Evolutionary conservation across 2,888 invertebrate genomes (phyloP), one percentile per base, ranked within the genome.

Genomic region (Trissolcus brochymenae): DNA sequence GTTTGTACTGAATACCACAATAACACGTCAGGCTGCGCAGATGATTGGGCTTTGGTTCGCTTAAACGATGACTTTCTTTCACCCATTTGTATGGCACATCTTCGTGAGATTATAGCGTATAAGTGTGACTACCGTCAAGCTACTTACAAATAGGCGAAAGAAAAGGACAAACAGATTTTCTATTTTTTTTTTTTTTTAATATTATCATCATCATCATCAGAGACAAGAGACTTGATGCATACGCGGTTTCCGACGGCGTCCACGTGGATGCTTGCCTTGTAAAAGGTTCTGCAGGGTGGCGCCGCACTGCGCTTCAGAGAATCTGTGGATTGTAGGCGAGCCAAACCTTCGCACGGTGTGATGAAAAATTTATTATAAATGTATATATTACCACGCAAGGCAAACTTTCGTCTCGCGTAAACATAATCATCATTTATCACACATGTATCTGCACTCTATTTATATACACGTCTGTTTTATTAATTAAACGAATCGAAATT

Each of bases 391-490:
- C 67, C 71, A 76, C 73, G 78, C 70, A 76, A 73, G 73, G 56
- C 51, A 73, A 75, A 62, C 76, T 78, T 79, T 79, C 68, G 78
- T 79, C 78, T 67, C 62, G 76, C 80, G 71, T 76, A 80, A 74
- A 71, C 74, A 68, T 76, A 80, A 78, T 71, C 78, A 78, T 74
- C 68, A 78, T 71, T 50, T 85, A 83, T 84, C 83, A 85, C 83
- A 85, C 84, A 84, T 87, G 84, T 86, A 88, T 86, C 86, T 87
- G 82, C 88, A 88, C 82, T 82, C 84, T 87, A 88, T 88, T 87
- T 87, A 87, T 88, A 85, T 87, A 86, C 81, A 83, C 81, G 83
- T 84, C 84, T 84, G 82, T 87, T 87, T 86, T 83, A 86, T 82
- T 86, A 85, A 87, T 86, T 87, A 86, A 84, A 84, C 78, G 76